Base-by-base conservation (phyloP, 2,113 vertebrate genomes). In the Trachemys scripta region DNA sequence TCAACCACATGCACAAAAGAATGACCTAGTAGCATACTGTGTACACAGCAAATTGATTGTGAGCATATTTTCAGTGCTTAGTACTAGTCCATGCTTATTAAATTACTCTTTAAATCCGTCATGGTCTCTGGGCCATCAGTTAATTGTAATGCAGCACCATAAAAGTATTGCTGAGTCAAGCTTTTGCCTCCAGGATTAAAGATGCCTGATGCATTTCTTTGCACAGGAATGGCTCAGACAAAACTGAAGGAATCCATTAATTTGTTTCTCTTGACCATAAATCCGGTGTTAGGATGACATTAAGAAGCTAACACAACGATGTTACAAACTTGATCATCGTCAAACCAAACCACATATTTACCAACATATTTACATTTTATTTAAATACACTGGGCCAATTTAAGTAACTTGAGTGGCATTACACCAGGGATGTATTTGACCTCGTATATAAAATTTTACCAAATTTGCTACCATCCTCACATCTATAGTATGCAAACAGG, bases 1-100 rank as follows among this genome's bases (percentile, higher is more conserved):
- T 97, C 97, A 96, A 87, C 75, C 51, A 88, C 27, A 20, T 6
- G 56, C 82, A 92, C 95, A 97, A 94, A 97, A 91, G 76, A 97
- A 87, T 54, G 90, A 91, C 72, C 92, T 87, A 90, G 84, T 57
- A 86, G 90, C 10, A 51, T 88, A 93, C 78, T 94, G 92, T 97
- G 90, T 87, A 22, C 6, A 92, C 4, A 90, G 90, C 90, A 96
- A 97, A 97, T 84, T 87, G 94, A 95, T 83, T 89, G 84, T 69
- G 95, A 97, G 87, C 57, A 25, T 85, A 90, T 92, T 97, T 96
- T 87, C 51, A 93, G 89, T 56, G 54, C 69, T 96, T 82, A 35
- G 27, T 53, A 51, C 85, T 89, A 96, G 76, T 42, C 49, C 1
- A 4, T 62, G 47, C 82, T 97, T 92, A 93, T 42, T 96, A 95